Base-by-base conservation (phyloP, 2,797 vertebrate species). In the Myotis myotis region DNA sequence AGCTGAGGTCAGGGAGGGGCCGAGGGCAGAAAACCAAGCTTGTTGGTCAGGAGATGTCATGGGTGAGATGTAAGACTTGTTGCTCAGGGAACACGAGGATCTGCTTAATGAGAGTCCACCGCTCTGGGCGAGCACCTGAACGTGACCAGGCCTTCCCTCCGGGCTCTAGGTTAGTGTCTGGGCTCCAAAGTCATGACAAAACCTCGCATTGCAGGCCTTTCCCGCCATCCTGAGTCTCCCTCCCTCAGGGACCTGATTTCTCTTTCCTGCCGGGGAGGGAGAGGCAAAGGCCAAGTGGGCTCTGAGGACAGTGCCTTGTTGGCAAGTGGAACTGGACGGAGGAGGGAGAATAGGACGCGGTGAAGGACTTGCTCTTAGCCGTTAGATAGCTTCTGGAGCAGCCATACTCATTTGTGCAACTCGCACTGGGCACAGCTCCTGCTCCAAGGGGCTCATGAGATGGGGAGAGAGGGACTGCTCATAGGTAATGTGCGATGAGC, bases 71-170 rank as follows among this genome's bases (percentile, higher is more conserved):
- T 53, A n/a, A 94, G 70, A 66, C 36, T 41, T 74, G n/a, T 0
- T 7, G 3, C 83, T 22, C 44, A 36, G 83, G 87, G 85, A 96
- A 44, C 76, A 62, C 22, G 49, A 76, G 64, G 49, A 82, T 92
- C 94, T 36, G 44, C 94, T 96, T 95, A 97, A 93, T 89, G 87
- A 97, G 95, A 96, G 94, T 74, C 62, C 60, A 68, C n/a, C 36
- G 49, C 80, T 84, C 76, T 22, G 80, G 55, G 66, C 38, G 93
- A 87, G 53, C 75, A 36, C 12, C 75, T 2, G 12, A 36, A 20
- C 3, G 47, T 88, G 93, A 96, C 79, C 36, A 75, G 96, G 95
- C 88, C 79, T 84, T 78, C 36, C 93, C 55, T 96, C 97, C 64
- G 84, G 8, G 55, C 72, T 91, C 17, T 41, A 84, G 85, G 78